Percentiles rank a stretch among this genome's conserved stretches.
phyloP scores from a whole-genome alignment of 2,113 vertebrate genomes.

The Pterocles gutturalis region DNA sequence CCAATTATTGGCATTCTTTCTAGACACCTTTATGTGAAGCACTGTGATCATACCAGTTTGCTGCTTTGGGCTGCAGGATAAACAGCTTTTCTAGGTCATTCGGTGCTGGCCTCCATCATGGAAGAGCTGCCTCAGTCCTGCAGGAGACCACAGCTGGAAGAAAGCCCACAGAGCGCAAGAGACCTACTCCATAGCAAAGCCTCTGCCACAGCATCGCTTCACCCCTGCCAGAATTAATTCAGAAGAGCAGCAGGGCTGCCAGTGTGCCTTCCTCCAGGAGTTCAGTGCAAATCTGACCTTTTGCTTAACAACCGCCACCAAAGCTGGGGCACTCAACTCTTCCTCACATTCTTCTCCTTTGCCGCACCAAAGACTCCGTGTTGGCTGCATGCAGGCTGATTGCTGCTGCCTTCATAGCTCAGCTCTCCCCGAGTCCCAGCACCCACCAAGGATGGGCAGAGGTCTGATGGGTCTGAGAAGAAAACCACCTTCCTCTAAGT shows the following conservation, averaged over 20 bases:
- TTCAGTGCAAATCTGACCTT: background rate
- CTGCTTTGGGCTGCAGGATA: background rate
- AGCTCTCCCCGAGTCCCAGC: too few species aligned
- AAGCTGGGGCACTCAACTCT: background rate
- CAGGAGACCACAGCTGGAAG: background rate
- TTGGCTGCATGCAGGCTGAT: background rate
- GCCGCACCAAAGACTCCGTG: background rate
- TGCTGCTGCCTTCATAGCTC: accelerated
- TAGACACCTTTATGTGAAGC: background rate
- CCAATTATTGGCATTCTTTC: background rate
- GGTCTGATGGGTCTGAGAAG: background rate
- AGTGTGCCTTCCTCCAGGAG: background rate
- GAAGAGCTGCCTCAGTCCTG: background rate
- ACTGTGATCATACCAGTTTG: background rate
- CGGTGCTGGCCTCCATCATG: background rate
- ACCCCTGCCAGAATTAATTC: background rate
- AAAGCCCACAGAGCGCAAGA: background rate
- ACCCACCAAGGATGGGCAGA: background rate
- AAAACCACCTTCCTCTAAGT: background rate
- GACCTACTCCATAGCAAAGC: background rate
- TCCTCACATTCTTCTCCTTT: background rate
- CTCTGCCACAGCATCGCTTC: background rate
- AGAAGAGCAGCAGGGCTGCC: background rate
- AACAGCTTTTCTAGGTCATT: background rate
- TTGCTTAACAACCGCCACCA: background rate